phyloP scores from a whole-genome alignment of 2,888 invertebrate genomes.

The Pollenia griseotomentosa region DNA sequence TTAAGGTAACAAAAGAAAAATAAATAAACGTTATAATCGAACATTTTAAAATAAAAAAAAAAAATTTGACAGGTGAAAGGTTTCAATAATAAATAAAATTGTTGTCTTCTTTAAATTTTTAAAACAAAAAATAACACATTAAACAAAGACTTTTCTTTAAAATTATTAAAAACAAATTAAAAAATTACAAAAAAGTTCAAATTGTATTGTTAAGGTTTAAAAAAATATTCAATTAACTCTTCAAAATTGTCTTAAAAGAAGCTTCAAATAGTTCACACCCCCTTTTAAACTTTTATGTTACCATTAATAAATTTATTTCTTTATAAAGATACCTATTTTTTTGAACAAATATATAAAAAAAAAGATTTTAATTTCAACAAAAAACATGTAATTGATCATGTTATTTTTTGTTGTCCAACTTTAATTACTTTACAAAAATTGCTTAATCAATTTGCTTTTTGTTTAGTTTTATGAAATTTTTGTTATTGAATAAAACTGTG shows the following conservation, averaged over 20 bases:
- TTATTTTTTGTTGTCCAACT: slow-evolving; percentile 7
- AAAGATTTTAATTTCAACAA: neutral
- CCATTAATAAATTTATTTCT: neutral
- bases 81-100: neutral
- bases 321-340: neutral
- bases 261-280: neutral
- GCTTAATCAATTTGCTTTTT: slow-evolving; percentile 23
- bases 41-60: too few relatives aligned
- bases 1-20: neutral
- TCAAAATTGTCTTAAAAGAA: neutral
- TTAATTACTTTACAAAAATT: neutral
- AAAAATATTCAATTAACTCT: too few relatives aligned
- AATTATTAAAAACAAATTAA: too few relatives aligned
- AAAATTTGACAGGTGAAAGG: slow-evolving; percentile 56
- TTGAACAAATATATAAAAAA: neutral
- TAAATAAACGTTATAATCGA: neutral
- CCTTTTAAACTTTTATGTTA: neutral
- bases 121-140: too few relatives aligned
- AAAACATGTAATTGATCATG: slow-evolving; percentile 43
- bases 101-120: too few relatives aligned
- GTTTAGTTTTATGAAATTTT: neutral
- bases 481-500: neutral
- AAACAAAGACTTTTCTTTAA: too few relatives aligned
- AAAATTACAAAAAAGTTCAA: too few relatives aligned
- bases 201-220: too few relatives aligned